Base-by-base conservation (phyloP, 2,888 invertebrate genomes). In the Disparrhopalites patrizii region DNA sequence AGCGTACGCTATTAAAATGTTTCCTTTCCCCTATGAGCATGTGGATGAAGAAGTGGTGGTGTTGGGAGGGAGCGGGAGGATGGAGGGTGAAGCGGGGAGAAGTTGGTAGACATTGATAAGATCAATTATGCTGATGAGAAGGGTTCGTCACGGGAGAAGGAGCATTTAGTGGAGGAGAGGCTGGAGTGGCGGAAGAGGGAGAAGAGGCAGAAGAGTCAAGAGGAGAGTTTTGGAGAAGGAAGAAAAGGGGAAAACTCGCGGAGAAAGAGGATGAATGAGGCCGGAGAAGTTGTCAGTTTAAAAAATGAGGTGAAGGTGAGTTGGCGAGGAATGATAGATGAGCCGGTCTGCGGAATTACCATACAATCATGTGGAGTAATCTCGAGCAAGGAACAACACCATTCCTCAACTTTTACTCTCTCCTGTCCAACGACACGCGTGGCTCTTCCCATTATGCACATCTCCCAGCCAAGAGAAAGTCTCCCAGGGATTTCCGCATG, bases 71-170 rank as follows among this genome's bases (percentile, higher is more conserved):
- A 25, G 23, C 8, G 36, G 36, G 36, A 13, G 13, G 13, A 40
- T 40, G 40, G 3, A 40, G 20, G 40, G 18, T 5, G 23, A 38
- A 18, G 23, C 23, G n/a, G 40, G 7, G 28, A 28, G 38, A 57
- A 25, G 57, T 40, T 57, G 57, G 5, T 40, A 40, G 61, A 61
- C 61, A 61, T 52, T 61, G 51, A 61, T 61, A 51, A 30, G 61
- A 60, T 61, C 61, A 61, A 61, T 61, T 61, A 61, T 61, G 61
- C 61, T 61, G 61, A 61, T 61, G 61, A 61, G 57, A 25, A 55
- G n/a, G n/a, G 31, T 25, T 54, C n/a, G 7, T 54, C 30, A 52
- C 31, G 30, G 18, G 30, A 54, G 28, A 27, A 28, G n/a, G 54
- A 27, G 27, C 18, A 43, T 18, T 8, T 4, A 20, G 20, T 23